A percentile compares a stretch with the other conserved stretches of the same genome.
These are phyloP conservation scores for Ciona savignyi DNA, from an alignment of 23 tunicate genomes.

Conservation along the genomic window DNA sequence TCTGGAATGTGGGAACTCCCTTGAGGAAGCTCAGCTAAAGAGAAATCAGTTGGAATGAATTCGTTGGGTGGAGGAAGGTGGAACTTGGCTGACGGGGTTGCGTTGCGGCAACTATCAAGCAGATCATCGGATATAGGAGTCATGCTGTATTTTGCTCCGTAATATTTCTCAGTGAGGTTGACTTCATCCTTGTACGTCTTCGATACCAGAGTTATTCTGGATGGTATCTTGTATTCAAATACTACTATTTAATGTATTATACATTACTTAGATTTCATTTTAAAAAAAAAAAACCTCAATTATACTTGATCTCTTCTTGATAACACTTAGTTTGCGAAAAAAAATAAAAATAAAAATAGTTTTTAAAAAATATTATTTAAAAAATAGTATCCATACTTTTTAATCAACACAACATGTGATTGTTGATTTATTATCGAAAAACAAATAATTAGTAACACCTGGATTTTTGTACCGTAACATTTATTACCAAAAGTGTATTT, in stretches of 20 bases:
- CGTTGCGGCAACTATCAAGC: constrained; percentile 36
- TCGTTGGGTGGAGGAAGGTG: constrained; percentile 54
- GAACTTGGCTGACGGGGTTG: constrained; percentile 14
- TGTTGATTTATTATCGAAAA: no score
- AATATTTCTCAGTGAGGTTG: constrained; percentile 52
- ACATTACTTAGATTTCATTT: background rate
- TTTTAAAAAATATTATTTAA: no score
- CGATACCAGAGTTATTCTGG: constrained; percentile 36
- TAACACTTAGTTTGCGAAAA: no score
- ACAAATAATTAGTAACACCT: no score
- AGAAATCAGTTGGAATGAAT: constrained; percentile 64
- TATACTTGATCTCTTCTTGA: no score
- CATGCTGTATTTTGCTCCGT: constrained; percentile 56
- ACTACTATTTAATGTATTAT: background rate
- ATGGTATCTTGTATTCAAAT: background rate
- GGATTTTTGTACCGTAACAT: no score
- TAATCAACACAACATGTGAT: no score
- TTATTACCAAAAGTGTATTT: no score
- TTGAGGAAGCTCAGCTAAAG: constrained; percentile 17
- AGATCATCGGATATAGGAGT: constrained; percentile 4
- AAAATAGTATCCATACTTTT: no score
- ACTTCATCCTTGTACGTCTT: constrained; percentile 32
- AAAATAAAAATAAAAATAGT: no score
- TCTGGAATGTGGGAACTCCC: constrained; percentile 20
- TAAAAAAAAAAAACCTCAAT: no score